Evolutionary conservation across 2,888 invertebrate species (phyloP).

Genomic region (Rotaria sp.): DNA sequence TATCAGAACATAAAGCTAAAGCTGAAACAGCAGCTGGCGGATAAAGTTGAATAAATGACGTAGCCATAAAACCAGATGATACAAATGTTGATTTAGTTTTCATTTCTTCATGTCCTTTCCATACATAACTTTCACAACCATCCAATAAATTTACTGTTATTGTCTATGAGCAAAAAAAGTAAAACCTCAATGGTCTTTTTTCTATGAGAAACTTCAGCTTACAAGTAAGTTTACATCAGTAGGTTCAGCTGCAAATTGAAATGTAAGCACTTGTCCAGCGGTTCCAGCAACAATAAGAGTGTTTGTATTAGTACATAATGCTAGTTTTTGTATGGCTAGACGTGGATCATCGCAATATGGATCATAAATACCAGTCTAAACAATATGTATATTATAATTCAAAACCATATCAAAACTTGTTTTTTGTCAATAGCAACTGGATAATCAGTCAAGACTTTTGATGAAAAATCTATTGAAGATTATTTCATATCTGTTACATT

Average conservation of each 20-base stretch:
- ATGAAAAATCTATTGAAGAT: too few relatives aligned
- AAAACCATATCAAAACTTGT: too few relatives aligned
- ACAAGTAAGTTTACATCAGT: slow-evolving; percentile 39
- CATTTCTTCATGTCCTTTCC: slow-evolving; percentile 89
- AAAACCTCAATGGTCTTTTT: not conserved
- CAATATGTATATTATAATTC: slow-evolving; percentile 48
- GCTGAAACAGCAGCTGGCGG: slow-evolving; percentile 90
- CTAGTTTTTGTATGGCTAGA: slow-evolving; percentile 72
- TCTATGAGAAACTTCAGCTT: not conserved
- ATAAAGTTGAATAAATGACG: slow-evolving; percentile 73
- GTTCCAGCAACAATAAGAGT: slow-evolving; percentile 84
- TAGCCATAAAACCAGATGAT: slow-evolving; percentile 66
- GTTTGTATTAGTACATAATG: slow-evolving; percentile 77
- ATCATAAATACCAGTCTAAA: slow-evolving; percentile 74
- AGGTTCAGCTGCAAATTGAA: slow-evolving; percentile 50
- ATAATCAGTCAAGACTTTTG: too few relatives aligned
- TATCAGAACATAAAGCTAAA: slow-evolving; percentile 77
- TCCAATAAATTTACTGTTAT: slow-evolving; percentile 64
- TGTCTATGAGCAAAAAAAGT: slow-evolving; percentile 34
- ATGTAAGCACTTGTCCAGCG: slow-evolving; percentile 76
- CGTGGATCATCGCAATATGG: slow-evolving; percentile 95
- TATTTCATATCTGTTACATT: too few relatives aligned
- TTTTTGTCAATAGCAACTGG: too few relatives aligned
- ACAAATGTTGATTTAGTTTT: slow-evolving; percentile 61
- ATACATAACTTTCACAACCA: slow-evolving; percentile 84